phyloP scores from a whole-genome alignment of 2,797 vertebrate genomes.

The Gobio occitaniae region DNA sequence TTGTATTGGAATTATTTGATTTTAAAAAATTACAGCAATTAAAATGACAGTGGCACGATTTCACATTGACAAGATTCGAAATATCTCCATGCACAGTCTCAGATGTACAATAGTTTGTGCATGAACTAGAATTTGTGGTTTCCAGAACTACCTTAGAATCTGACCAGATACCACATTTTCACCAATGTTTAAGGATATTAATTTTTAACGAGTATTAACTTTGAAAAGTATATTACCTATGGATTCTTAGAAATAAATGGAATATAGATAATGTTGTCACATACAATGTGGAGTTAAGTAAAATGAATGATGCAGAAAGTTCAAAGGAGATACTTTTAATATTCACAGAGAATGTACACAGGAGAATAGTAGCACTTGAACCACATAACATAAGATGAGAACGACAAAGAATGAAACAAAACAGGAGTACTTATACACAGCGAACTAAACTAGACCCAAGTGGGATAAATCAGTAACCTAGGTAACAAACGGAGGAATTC shows the following conservation, averaged over 20 bases:
- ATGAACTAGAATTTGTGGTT: neutral
- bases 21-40: neutral
- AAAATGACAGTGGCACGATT: neutral
- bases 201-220: neutral
- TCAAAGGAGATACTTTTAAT: neutral
- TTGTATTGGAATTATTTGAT: neutral
- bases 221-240: neutral
- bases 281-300: neutral
- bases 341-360: neutral
- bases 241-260: neutral
- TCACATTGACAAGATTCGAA: neutral
- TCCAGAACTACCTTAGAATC: neutral
- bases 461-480: neutral
- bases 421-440: neutral
- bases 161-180: neutral
- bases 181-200: neutral
- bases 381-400: neutral
- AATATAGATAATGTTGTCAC: neutral
- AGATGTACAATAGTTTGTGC: neutral
- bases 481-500: neutral
- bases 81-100: neutral
- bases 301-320: neutral
- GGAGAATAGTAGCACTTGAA: neutral
- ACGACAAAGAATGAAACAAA: neutral
- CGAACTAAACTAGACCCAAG: neutral